Evolutionary conservation across 1,140 invertebrate genomes (phyloP).

Genomic region (Agrilus planipennis): DNA sequence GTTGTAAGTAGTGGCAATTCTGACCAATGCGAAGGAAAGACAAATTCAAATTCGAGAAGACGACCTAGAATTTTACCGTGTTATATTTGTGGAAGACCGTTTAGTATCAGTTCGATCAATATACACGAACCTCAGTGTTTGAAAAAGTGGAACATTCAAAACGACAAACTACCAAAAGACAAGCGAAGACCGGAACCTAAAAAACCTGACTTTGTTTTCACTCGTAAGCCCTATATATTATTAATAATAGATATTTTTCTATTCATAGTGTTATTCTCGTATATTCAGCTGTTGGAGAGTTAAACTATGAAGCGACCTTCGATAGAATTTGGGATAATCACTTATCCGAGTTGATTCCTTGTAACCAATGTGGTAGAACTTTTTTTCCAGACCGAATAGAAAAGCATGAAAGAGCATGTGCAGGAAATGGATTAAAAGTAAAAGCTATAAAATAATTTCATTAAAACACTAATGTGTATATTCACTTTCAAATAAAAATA

Average conservation of each 20-base stretch:
- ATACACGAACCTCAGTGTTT: constrained; percentile 71
- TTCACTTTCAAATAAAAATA: too few relatives aligned
- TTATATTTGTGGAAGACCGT: constrained; percentile 64
- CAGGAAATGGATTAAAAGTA: too few relatives aligned
- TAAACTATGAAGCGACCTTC: constrained; percentile 40
- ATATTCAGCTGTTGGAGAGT: constrained; percentile 33
- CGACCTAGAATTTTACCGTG: constrained; percentile 41
- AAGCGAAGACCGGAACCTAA: constrained; percentile 45
- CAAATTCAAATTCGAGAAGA: constrained; percentile 16
- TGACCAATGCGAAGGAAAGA: too few relatives aligned
- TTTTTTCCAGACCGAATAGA: constrained; percentile 57
- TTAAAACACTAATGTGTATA: too few relatives aligned
- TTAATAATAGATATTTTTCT: neutral
- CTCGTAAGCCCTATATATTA: constrained; percentile 28
- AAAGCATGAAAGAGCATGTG: constrained; percentile 55
- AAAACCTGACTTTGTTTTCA: constrained; percentile 48
- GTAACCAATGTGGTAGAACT: constrained; percentile 52
- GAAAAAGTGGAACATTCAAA: constrained; percentile 60
- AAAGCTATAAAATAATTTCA: too few relatives aligned
- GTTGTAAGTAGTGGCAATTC: too few relatives aligned
- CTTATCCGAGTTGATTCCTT: constrained; percentile 46
- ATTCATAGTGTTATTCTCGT: neutral
- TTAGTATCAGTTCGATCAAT: constrained; percentile 54
- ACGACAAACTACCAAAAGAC: constrained; percentile 47
- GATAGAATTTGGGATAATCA: constrained; percentile 48